phyloP scores from a whole-genome alignment of 1,140 invertebrate genomes.

The Macrostomum lignano region DNA sequence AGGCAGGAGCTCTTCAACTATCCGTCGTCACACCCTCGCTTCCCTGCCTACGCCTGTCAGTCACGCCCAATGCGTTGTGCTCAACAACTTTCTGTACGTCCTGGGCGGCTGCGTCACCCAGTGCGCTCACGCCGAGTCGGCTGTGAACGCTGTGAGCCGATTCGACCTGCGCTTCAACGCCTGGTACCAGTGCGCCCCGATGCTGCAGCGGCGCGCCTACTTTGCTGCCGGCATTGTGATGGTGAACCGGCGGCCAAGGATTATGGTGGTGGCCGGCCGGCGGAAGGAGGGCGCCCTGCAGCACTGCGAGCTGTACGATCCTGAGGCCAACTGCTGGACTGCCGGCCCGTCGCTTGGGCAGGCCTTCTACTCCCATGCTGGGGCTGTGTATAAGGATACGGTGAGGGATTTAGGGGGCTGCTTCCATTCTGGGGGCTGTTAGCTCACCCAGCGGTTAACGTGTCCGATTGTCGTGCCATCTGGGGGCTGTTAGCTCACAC shows the following conservation, averaged over 20 bases:
- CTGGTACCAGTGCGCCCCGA: slow-evolving; percentile 22
- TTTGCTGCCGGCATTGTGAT: slow-evolving; percentile 24
- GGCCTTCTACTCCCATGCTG: slow-evolving; percentile 25
- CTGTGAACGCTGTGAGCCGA: slow-evolving; percentile 21
- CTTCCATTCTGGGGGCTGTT: no score
- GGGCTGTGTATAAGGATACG: slow-evolving; percentile 20
- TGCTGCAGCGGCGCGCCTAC: slow-evolving; percentile 25
- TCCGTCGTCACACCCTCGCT: slow-evolving; percentile 10
- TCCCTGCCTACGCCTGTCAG: slow-evolving; percentile 24
- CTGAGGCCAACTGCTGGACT: slow-evolving; percentile 20
- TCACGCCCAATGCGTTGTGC: slow-evolving; percentile 27
- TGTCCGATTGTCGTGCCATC: no score
- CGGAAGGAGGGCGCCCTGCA: slow-evolving; percentile 25
- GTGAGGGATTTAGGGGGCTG: no score
- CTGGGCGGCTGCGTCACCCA: slow-evolving; percentile 26
- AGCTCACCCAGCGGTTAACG: no score
- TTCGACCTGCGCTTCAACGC: slow-evolving; percentile 24
- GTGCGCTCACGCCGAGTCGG: slow-evolving; percentile 27
- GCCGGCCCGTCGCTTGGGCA: slow-evolving; percentile 20
- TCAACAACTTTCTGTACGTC: slow-evolving; percentile 25
- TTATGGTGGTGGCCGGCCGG: slow-evolving; percentile 24
- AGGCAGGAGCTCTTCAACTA: neutral
- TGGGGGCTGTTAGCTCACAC: no score
- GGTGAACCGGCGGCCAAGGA: no score
- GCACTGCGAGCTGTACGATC: slow-evolving; percentile 21